Conservation (phyloP, 2,113 vertebrate genomes). For the Cyphomyrus discorhynchus region DNA sequence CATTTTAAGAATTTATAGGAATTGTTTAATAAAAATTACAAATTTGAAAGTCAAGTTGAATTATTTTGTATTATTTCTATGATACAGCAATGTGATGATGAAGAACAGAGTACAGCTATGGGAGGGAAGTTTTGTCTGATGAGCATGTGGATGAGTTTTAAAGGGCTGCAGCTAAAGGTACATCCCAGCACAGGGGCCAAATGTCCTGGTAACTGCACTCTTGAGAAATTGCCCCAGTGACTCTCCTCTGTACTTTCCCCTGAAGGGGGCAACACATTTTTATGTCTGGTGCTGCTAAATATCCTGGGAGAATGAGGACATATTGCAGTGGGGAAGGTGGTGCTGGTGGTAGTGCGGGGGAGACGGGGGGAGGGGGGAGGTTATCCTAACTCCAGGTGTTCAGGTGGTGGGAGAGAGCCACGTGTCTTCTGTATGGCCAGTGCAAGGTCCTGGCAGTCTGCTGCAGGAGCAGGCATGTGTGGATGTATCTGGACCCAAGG, state of each 20-base stretch:
- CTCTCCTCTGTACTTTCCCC: constrained; percentile 56
- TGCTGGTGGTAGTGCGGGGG: neutral
- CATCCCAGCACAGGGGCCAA: neutral
- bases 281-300: constrained; percentile 63
- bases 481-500: neutral
- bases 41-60: neutral
- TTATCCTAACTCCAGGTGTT: neutral
- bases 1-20: neutral
- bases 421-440: neutral
- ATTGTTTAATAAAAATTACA: neutral
- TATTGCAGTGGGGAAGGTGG: neutral
- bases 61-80: neutral
- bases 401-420: neutral
- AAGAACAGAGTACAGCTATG: neutral
- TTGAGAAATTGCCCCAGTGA: constrained; percentile 37
- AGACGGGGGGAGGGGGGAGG: neutral
- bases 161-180: neutral
- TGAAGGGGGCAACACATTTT: constrained; percentile 67
- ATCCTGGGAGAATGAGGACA: neutral
- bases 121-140: neutral
- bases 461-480: neutral
- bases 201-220: constrained; percentile 53
- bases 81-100: neutral
- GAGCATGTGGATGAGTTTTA: neutral
- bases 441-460: neutral